Evolutionary conservation across 2,113 vertebrate genomes (phyloP).

Genomic region (Setophaga kirtlandii): DNA sequence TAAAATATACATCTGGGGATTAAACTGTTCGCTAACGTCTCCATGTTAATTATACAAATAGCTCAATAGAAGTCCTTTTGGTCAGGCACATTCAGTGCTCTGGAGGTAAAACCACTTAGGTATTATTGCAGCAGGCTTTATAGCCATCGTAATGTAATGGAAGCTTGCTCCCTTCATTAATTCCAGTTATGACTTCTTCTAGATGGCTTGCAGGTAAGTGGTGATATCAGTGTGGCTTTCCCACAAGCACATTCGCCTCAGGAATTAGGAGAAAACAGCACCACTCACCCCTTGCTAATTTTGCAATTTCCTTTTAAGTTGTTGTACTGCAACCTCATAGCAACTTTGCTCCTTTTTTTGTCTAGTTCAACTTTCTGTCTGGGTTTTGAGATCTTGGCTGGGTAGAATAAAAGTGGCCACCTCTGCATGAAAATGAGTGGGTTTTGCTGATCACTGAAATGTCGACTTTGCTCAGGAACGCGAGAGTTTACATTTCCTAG

Average conservation of each 20-base stretch:
- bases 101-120: not conserved
- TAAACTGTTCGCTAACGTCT: not conserved
- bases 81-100: not conserved
- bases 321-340: not conserved
- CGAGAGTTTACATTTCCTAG: conserved; percentile 52
- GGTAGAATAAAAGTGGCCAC: not conserved
- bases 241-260: not conserved
- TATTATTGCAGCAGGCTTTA: conserved; percentile 26
- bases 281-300: not conserved
- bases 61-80: not conserved
- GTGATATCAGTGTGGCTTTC: not conserved
- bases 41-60: not conserved
- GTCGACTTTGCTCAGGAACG: conserved; percentile 20
- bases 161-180: not conserved
- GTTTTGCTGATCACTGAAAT: conserved; percentile 11
- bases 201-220: not conserved
- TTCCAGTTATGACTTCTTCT: not conserved
- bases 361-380: not conserved
- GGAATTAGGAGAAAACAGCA: not conserved
- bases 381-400: not conserved
- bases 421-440: conserved; percentile 8
- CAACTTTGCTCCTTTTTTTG: not conserved
- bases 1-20: conserved; percentile 7
- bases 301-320: conserved; percentile 24
- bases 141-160: not conserved